phyloP scores from a whole-genome alignment of 2,113 vertebrate genomes.

The Ailurus styani region DNA sequence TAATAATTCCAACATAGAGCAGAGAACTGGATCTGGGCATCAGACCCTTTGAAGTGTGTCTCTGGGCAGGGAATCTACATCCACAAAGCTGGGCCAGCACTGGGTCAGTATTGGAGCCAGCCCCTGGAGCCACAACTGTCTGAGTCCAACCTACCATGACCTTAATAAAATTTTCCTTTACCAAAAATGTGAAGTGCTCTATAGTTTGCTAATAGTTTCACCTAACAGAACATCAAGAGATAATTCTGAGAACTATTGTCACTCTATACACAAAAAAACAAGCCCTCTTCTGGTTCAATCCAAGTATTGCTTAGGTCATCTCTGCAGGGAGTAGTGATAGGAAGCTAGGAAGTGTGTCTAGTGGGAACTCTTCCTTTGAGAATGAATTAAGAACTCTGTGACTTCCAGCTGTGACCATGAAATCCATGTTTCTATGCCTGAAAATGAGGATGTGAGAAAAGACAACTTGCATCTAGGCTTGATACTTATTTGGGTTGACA shows the following conservation, averaged over 20 bases:
- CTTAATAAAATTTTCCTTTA: neutral
- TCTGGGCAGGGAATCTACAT: neutral
- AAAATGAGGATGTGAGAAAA: slow-evolving; percentile 25
- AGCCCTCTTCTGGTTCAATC: neutral
- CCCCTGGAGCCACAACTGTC: neutral
- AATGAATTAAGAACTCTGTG: slow-evolving; percentile 73
- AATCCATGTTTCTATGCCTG: slow-evolving; percentile 53
- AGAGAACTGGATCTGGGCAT: neutral
- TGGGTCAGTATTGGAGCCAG: neutral
- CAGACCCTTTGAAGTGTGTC: neutral
- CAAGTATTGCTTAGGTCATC: neutral
- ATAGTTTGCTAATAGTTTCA: neutral
- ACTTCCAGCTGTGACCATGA: slow-evolving; percentile 75
- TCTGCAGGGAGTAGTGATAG: slow-evolving; percentile 1
- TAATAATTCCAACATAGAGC: neutral
- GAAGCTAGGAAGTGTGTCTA: slow-evolving; percentile 47
- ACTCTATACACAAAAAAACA: neutral
- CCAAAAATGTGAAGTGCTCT: neutral
- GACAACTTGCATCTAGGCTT: slow-evolving; percentile 25
- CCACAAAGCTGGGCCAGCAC: neutral
- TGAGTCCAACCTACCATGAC: neutral
- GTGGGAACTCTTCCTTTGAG: slow-evolving; percentile 59
- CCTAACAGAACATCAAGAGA: neutral
- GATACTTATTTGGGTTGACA: slow-evolving; percentile 72
- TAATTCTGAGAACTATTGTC: neutral